Conservation (phyloP, 2,888 invertebrate species). For the Celastrina argiolus region DNA sequence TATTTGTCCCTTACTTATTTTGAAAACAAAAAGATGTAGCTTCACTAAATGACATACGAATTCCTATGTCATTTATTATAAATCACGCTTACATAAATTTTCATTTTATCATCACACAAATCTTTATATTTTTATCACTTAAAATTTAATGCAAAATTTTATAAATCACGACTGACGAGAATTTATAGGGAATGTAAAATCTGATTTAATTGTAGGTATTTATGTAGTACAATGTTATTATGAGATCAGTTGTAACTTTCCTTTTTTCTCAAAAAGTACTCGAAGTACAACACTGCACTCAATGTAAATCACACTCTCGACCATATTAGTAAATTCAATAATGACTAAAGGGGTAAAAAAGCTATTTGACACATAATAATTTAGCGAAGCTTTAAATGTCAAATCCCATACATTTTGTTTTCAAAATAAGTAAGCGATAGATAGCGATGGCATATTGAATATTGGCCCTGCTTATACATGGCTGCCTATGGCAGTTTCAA, state of each 20-base stretch:
- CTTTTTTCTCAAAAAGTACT: not conserved
- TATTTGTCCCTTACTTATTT: too few species aligned
- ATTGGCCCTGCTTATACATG: too few species aligned
- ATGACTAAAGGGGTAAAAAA: not conserved
- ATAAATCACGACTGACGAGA: slow-evolving; percentile 21
- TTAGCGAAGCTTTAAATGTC: too few species aligned
- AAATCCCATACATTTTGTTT: too few species aligned
- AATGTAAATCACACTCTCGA: not conserved
- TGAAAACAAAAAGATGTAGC: too few species aligned
- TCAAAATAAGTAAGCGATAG: too few species aligned
- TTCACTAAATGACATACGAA: too few species aligned
- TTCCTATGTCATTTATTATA: too few species aligned
- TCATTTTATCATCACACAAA: slow-evolving; percentile 16
- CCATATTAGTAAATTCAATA: not conserved
- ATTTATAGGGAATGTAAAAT: slow-evolving; percentile 22
- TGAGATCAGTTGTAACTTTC: not conserved
- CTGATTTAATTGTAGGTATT: slow-evolving; percentile 7
- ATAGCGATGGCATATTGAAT: too few species aligned
- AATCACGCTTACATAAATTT: slow-evolving; percentile 25
- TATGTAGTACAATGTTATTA: not conserved
- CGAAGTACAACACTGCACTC: not conserved
- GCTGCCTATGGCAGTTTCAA: not conserved
- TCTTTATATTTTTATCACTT: slow-evolving; percentile 17
- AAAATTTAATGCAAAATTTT: slow-evolving; percentile 7
- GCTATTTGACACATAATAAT: not conserved